A percentile compares a stretch with the other conserved stretches of the same genome.
Evolutionary conservation across 2,797 vertebrate genomes (phyloP).

Genomic region (Takifugu rubripes): DNA sequence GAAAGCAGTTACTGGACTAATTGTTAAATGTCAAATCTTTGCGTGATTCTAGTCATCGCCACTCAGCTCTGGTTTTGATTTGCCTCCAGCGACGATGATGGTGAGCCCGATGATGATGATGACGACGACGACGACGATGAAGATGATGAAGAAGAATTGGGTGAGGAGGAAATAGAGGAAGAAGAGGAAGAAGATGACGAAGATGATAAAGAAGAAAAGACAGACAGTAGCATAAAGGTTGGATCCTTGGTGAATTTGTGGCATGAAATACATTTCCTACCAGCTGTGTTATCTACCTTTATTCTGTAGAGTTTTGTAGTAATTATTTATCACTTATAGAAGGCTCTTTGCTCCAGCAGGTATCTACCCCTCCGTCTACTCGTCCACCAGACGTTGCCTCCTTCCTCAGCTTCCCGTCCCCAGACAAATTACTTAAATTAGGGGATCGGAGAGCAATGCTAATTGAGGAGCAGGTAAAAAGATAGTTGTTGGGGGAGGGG

Average conservation of each 20-base stretch:
- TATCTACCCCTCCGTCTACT: conserved; percentile 10
- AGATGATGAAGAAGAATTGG: conserved; percentile 70
- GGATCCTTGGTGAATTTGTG: conserved; percentile 2
- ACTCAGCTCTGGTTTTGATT: too few species aligned
- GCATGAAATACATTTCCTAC: background rate
- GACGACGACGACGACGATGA: conserved; percentile 79
- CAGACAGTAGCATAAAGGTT: conserved; percentile 46
- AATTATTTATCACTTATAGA: background rate
- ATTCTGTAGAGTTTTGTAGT: background rate
- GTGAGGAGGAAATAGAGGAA: conserved; percentile 61
- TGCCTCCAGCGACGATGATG: conserved; percentile 83
- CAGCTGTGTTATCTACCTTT: background rate
- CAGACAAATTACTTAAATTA: conserved; percentile 89
- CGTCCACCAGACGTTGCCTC: conserved; percentile 82
- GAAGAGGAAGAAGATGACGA: conserved; percentile 75
- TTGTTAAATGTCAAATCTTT: too few species aligned
- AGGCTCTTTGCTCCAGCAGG: background rate
- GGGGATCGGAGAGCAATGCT: conserved; percentile 84
- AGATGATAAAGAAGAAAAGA: conserved; percentile 70
- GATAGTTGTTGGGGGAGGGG: background rate
- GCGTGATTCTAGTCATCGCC: too few species aligned
- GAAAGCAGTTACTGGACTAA: too few species aligned
- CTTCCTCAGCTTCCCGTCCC: conserved; percentile 91
- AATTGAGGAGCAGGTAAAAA: conserved; percentile 86
- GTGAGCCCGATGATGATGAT: conserved; percentile 73